phyloP scores from a whole-genome alignment of 2,113 vertebrate species.

The Myiagra hebetior region DNA sequence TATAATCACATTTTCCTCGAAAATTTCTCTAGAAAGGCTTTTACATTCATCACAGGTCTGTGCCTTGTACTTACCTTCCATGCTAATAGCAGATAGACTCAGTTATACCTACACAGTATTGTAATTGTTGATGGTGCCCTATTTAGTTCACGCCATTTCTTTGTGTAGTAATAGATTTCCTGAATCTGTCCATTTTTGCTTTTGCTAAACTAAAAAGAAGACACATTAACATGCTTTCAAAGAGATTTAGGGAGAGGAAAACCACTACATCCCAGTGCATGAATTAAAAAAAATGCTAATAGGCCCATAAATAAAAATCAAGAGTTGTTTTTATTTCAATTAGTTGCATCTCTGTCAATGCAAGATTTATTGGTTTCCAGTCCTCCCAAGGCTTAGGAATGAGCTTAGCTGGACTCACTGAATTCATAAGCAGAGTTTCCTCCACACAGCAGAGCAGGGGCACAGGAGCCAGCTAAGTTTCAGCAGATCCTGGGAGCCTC shows the following conservation, averaged over 20 bases:
- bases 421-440: neutral
- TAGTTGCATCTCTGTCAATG: neutral
- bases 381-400: neutral
- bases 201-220: neutral
- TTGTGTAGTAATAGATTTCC: neutral
- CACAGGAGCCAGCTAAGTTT: neutral
- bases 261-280: neutral
- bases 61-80: neutral
- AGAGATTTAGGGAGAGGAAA: neutral
- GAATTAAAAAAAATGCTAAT: constrained; percentile 29
- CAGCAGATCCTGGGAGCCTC: neutral
- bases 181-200: neutral
- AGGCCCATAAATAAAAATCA: neutral
- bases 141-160: neutral
- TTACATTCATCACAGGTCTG: neutral
- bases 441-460: neutral
- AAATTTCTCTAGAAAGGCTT: neutral
- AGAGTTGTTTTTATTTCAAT: neutral
- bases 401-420: neutral
- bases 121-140: neutral
- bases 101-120: neutral
- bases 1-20: neutral
- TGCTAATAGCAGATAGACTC: neutral
- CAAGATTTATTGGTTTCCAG: neutral
- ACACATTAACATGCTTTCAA: neutral